Evolutionary conservation across 2,797 vertebrate species (phyloP), one percentile per base, ranked within the genome.

Genomic region (Emydoidea blandingii): DNA sequence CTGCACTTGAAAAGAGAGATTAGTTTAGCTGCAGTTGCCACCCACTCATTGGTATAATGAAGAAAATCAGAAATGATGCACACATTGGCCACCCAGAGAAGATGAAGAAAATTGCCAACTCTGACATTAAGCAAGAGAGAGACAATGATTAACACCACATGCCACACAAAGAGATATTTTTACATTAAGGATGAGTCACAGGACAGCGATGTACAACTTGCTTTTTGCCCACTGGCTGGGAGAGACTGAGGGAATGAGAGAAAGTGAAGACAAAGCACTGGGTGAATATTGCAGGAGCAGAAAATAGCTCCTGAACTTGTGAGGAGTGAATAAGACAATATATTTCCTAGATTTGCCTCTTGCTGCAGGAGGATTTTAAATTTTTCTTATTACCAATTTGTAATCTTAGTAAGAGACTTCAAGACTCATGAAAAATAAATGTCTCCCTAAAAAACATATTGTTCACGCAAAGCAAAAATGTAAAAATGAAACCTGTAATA

Each of bases 141-240:
- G 78, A 92, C 23, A 29, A 62, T 95, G 85, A 96, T 95, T 95
- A 96, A 94, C 50, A 91, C 53, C 65, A 96, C 80, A 92, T 96
- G 92, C 90, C 82, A 14, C 19, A 86, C 27, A 62, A 41, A 93
- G 81, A 94, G n/a, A 76, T 85, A 87, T 49, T 90, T 96, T 92
- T 95, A 88, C 37, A 50, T 80, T 85, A 15, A 57, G 49, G 25
- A 81, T 94, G 91, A 97, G 85, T 95, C 95, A 95, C 50, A 53
- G 59, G 68, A 83, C 34, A 68, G 4, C 19, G 34, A 37, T 52
- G 25, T 79, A 7, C 74, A 95, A 78, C 54, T 88, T 94, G 65
- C 54, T 31, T 95, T 94, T 94, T 79, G 79, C 83, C 41, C 49
- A 92, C 29, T 91, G 85, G 50, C 25, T 87, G 54, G 62, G 47